Evolutionary conservation across 2,888 invertebrate species (phyloP).

Genomic region (Papilio protenor): DNA sequence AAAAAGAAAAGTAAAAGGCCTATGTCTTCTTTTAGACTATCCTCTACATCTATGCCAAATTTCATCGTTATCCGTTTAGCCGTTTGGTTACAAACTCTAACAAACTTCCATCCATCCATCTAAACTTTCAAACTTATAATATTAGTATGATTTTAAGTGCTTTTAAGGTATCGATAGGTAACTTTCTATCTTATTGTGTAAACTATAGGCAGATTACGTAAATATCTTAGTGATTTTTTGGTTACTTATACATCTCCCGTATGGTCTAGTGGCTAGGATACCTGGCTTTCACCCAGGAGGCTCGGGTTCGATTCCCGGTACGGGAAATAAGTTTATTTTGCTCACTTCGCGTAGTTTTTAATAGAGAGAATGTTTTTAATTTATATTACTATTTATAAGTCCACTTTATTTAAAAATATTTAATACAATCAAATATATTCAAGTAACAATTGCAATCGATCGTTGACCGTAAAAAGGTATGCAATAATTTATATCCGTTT

Average conservation of each 20-base stretch:
- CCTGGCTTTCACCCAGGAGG: slow-evolving; percentile 89
- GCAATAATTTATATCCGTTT: slow-evolving; percentile 20
- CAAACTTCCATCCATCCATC: no score
- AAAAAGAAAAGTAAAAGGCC: no score
- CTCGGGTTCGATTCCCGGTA: slow-evolving; percentile 90
- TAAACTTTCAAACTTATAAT: no score
- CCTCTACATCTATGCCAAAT: no score
- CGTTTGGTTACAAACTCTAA: no score
- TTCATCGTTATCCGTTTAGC: no score
- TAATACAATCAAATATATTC: neutral
- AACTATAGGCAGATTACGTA: neutral
- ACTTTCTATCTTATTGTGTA: neutral
- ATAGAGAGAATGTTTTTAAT: no score
- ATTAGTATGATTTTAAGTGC: no score
- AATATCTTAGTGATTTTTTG: neutral
- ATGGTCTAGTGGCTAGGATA: slow-evolving; percentile 88
- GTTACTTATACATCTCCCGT: slow-evolving; percentile 46
- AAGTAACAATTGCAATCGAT: slow-evolving; percentile 12
- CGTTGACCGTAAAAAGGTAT: neutral
- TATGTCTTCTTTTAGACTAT: no score
- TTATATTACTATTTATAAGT: neutral
- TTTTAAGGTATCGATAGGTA: neutral
- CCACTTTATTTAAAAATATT: no score
- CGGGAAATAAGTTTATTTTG: slow-evolving; percentile 18
- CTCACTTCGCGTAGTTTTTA: neutral